A percentile compares a stretch with the other conserved stretches of the same genome.
These are phyloP conservation scores for Melanostoma mellinum DNA, from an alignment of 2,888 invertebrate species.

Conservation along the genomic window DNA sequence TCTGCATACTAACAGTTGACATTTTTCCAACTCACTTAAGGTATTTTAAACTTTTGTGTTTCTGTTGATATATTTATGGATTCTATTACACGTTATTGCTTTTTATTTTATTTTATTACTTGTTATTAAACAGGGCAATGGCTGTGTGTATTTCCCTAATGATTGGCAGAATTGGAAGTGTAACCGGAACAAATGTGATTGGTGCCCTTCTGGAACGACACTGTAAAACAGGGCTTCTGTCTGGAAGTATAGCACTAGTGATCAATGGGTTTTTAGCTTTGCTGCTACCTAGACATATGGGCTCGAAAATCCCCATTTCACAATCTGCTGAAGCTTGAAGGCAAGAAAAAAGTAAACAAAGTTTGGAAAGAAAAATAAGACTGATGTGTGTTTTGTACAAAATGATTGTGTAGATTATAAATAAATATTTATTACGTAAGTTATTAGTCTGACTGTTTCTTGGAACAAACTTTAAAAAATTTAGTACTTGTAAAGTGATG, in stretches of 20 bases:
- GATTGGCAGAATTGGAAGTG: constrained; percentile 74
- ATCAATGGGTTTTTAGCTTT: constrained; percentile 60
- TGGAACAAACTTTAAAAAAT: no score
- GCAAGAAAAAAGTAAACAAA: no score
- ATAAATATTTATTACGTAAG: no score
- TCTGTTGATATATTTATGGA: no score
- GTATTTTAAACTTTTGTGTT: neutral
- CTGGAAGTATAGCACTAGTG: constrained; percentile 62
- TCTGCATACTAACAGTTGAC: constrained; percentile 44
- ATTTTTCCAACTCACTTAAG: constrained; percentile 56
- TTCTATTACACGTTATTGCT: constrained; percentile 74
- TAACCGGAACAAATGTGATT: constrained; percentile 71
- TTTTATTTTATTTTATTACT: no score
- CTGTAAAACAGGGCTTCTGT: constrained; percentile 67
- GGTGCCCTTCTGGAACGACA: constrained; percentile 73
- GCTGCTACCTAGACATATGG: constrained; percentile 49
- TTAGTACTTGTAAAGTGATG: no score
- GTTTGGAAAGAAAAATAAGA: no score
- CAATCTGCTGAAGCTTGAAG: no score
- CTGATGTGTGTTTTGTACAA: no score
- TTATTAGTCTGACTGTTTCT: no score
- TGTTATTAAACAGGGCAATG: constrained; percentile 73
- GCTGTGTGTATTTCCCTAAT: constrained; percentile 74
- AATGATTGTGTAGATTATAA: no score
- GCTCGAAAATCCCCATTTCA: constrained; percentile 24